phyloP scores from a whole-genome alignment of 2,888 invertebrate genomes.

The Melipona beecheii region DNA sequence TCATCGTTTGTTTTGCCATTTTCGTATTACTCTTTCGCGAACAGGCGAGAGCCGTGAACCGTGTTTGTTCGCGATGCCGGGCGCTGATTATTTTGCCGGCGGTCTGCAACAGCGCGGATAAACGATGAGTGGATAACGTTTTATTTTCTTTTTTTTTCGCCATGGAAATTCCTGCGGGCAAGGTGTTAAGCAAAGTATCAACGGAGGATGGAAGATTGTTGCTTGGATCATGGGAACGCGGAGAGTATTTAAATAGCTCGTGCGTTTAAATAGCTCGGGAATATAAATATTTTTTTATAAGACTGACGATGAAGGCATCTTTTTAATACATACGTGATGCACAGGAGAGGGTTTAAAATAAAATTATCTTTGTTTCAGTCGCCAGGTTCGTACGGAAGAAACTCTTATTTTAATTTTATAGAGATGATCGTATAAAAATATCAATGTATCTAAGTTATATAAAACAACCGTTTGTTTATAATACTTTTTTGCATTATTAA shows the following conservation, averaged over 20 bases:
- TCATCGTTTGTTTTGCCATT: constrained; percentile 1
- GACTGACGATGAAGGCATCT: not conserved
- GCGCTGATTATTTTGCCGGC: constrained; percentile 21
- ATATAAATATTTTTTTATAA: constrained; percentile 1
- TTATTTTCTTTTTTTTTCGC: not conserved
- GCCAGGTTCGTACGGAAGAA: not conserved
- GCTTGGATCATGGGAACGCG: not conserved
- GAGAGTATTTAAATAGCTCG: not conserved
- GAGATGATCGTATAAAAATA: not conserved
- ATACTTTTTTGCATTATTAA: not conserved
- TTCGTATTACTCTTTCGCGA: not conserved
- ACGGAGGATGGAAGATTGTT: not conserved
- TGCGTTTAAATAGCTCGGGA: not conserved
- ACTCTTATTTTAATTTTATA: not conserved
- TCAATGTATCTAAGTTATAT: not conserved
- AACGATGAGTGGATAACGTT: not conserved
- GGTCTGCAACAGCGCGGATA: not conserved
- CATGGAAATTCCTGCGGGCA: not conserved
- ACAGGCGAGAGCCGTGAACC: not conserved
- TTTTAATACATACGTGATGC: not conserved
- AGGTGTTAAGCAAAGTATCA: not conserved
- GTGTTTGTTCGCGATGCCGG: not conserved
- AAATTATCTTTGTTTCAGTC: not conserved
- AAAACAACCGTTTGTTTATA: not conserved
- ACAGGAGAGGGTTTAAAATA: not conserved